Evolutionary conservation across 2,888 invertebrate genomes (phyloP).

Genomic region (Papilio protenor): DNA sequence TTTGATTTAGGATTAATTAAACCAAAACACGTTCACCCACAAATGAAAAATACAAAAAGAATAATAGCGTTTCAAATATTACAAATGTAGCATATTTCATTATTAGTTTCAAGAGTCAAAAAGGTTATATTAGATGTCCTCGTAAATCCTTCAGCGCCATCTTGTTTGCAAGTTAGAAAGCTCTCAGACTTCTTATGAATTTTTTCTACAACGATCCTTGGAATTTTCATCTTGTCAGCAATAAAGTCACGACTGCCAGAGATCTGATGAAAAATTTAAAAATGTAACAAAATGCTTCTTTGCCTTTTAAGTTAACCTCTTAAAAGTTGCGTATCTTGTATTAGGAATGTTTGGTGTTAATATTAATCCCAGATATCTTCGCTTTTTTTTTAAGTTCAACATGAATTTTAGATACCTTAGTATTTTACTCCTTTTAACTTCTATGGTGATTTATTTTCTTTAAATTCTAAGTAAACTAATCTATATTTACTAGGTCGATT

Average conservation of each 20-base stretch:
- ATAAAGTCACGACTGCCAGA: slow-evolving; percentile 29
- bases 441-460: too few relatives aligned
- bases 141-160: slow-evolving; percentile 33
- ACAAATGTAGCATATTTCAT: slow-evolving; percentile 10
- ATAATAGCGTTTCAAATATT: neutral
- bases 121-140: slow-evolving; percentile 28
- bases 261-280: slow-evolving; percentile 29
- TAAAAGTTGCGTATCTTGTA: neutral
- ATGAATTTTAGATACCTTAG: too few relatives aligned
- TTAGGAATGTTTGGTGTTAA: neutral
- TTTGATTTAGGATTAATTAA: too few relatives aligned
- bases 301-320: neutral
- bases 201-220: slow-evolving; percentile 34
- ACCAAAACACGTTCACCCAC: too few relatives aligned
- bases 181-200: slow-evolving; percentile 30
- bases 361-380: neutral
- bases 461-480: too few relatives aligned
- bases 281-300: slow-evolving; percentile 21
- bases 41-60: too few relatives aligned
- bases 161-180: slow-evolving; percentile 33
- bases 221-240: slow-evolving; percentile 35
- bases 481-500: too few relatives aligned
- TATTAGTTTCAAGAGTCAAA: slow-evolving; percentile 21
- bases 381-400: too few relatives aligned
- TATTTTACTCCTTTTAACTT: too few relatives aligned